Evolutionary conservation across 2,888 invertebrate genomes (phyloP).

Genomic region (Mactromeris polynyma): DNA sequence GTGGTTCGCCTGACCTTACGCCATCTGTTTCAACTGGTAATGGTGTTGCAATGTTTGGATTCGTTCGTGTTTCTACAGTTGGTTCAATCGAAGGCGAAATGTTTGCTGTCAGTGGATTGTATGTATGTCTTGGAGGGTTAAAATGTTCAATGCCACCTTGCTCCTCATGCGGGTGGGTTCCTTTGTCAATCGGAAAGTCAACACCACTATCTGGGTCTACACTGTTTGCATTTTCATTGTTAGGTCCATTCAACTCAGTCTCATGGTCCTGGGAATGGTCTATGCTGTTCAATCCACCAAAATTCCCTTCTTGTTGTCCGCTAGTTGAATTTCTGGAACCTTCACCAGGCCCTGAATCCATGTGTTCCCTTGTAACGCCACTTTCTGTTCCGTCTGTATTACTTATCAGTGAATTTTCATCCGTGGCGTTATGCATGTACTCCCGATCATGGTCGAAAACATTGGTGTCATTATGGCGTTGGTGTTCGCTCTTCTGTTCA

Average conservation of each 20-base stretch:
- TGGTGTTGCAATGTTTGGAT: constrained; percentile 46
- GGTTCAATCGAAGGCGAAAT: constrained; percentile 7
- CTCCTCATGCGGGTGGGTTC: constrained; percentile 13
- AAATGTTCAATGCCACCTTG: constrained; percentile 21
- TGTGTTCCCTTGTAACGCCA: neutral
- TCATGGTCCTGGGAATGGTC: neutral
- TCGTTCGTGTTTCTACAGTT: constrained; percentile 16
- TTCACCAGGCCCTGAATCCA: neutral
- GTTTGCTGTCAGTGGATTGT: constrained; percentile 18
- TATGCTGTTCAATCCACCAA: neutral
- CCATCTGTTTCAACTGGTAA: neutral
- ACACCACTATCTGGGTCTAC: neutral
- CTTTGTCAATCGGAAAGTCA: constrained; percentile 51
- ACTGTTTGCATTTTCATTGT: neutral
- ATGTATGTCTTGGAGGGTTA: constrained; percentile 26
- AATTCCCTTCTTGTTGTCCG: neutral
- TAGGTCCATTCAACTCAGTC: neutral
- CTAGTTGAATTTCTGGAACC: neutral
- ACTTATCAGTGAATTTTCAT: neutral
- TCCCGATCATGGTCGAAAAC: neutral
- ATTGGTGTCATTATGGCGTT: neutral
- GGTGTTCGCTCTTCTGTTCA: neutral
- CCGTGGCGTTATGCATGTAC: neutral
- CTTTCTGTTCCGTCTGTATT: neutral
- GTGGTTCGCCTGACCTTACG: neutral